Conservation (phyloP, 2,797 vertebrate genomes). For the Aphelocoma californica region DNA sequence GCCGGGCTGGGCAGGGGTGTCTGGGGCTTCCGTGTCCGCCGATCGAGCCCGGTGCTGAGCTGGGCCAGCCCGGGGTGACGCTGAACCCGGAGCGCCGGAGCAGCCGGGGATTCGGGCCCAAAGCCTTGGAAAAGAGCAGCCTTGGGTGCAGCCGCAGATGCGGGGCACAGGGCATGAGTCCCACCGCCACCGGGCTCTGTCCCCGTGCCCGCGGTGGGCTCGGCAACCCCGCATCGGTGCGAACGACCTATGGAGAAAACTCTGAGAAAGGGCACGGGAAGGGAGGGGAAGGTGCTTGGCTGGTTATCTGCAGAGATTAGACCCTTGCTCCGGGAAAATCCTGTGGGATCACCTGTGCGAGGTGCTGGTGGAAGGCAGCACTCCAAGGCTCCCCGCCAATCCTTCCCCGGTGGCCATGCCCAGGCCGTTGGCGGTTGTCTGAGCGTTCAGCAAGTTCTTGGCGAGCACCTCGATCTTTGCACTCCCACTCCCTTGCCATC, state of each 20-base stretch:
- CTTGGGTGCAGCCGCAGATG: fast-evolving
- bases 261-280: background rate
- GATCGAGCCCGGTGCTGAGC: background rate
- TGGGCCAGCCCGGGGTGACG: background rate
- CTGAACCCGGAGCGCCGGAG: background rate
- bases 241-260: background rate
- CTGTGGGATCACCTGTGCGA: background rate
- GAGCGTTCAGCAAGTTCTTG: background rate
- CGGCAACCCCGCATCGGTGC: background rate
- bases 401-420: background rate
- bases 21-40: background rate
- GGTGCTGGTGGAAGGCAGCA: background rate
- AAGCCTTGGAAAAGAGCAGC: background rate
- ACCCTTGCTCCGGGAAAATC: background rate
- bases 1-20: background rate
- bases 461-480: background rate
- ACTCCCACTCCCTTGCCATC: fast-evolving
- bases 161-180: background rate
- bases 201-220: background rate
- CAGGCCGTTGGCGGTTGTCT: background rate
- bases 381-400: background rate
- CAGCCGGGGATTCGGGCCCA: background rate
- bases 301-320: background rate
- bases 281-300: background rate
- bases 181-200: background rate